Conservation (phyloP, 64 coral and sea anemone genomes). For the Anthopleura sola region DNA sequence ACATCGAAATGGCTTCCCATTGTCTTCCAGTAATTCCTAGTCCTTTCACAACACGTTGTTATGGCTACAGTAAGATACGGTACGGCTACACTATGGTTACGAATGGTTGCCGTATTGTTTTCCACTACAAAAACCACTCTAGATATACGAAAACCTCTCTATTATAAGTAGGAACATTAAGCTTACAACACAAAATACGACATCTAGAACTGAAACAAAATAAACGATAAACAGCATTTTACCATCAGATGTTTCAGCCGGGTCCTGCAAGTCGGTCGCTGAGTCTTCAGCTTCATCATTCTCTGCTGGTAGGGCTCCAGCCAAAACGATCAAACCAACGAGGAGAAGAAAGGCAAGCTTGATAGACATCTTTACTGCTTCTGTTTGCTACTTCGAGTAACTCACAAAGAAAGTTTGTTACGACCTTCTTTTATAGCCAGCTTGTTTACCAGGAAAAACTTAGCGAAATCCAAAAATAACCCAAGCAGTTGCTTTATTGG, state of each 20-base stretch:
- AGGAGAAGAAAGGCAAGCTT: not conserved
- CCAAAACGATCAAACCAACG: not conserved
- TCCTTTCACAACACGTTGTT: too few relatives aligned
- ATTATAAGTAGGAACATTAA: too few relatives aligned
- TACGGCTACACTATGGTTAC: too few relatives aligned
- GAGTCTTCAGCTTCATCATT: not conserved
- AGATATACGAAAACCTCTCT: too few relatives aligned
- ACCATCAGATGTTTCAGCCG: not conserved
- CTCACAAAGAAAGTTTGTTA: not conserved
- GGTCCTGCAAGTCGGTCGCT: too few relatives aligned
- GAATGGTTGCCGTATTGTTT: too few relatives aligned
- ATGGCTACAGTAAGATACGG: too few relatives aligned
- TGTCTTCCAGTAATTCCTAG: too few relatives aligned
- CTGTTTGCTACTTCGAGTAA: not conserved
- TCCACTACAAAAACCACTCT: too few relatives aligned
- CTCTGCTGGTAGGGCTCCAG: not conserved
- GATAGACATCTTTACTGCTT: conserved; percentile 15
- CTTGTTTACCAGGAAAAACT: not conserved
- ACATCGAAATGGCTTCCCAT: too few relatives aligned
- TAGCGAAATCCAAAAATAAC: not conserved
- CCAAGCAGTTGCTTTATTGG: not conserved
- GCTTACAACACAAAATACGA: too few relatives aligned
- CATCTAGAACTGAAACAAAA: too few relatives aligned
- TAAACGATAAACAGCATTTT: not conserved
- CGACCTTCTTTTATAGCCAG: not conserved